Base-by-base conservation (phyloP, 2,797 vertebrate species). In the Parauchenoglanis ngamensis region DNA sequence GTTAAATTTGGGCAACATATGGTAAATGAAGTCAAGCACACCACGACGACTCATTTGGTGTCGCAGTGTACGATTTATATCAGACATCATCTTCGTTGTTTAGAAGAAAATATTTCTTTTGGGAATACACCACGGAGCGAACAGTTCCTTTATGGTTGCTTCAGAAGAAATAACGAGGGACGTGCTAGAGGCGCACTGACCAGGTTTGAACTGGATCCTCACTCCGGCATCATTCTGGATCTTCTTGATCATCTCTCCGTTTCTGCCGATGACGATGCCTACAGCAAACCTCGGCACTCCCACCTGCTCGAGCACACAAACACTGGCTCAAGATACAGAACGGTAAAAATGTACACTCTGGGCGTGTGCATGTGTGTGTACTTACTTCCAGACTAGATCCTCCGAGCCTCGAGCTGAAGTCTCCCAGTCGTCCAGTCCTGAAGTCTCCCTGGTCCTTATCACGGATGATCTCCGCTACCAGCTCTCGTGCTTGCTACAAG, bases 211-310 rank as follows among this genome's bases (percentile, higher is more conserved):
- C 94, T 99, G 98, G 94, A 99, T 98, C 94, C 98, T 96, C 93
- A 99, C 98, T 5, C 98, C 98, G 2, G 98, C 97, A 88, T 99
- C 98, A 7, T 97, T 99, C 93, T 99, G 98, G 93, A 99, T 99
- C 96, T 98, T 99, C 93, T 98, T 99, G 92, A 99, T 99, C 98
- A 99, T 99, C 90, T 99, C 98, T 28, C 98, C 98, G 0, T 99
- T 99, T 93, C 98, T 97, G 94, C 98, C 98, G 84, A 99, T 99
- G 87, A 99, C 98, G 87, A 99, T 99, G 63, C 98, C 98, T 79
- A 99, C 98, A 3, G 98, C 98, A 92, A 98, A 99, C 91, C 98
- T 96, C 86, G 98, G 98, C 87, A 99, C 98, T 25, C 97, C 97
- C 87, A 99, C 98, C 98, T 99, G 93, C 28, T 40, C 49, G 59